phyloP scores from a whole-genome alignment of 2,888 invertebrate species.

The Eilema griseolum region DNA sequence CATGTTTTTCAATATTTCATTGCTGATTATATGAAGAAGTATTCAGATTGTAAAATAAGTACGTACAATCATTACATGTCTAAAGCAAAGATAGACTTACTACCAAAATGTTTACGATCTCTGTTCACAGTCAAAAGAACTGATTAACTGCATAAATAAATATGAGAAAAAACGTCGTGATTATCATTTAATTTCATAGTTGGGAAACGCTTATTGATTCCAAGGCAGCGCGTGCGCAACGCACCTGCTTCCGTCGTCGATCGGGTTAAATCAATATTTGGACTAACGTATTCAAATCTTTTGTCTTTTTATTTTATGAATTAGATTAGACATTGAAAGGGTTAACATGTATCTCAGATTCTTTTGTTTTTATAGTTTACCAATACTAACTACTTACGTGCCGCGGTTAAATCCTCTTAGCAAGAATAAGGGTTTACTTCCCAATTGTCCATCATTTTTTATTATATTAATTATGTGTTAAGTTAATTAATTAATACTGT shows the following conservation, averaged over 20 bases:
- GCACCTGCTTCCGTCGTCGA: conserved; percentile 85
- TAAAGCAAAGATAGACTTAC: too few species aligned
- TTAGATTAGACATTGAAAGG: conserved; percentile 50
- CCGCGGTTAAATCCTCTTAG: neutral
- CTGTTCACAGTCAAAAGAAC: conserved; percentile 70
- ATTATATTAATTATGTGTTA: too few species aligned
- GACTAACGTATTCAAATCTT: conserved; percentile 80
- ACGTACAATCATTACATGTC: too few species aligned
- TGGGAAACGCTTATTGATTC: conserved; percentile 82
- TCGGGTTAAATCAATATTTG: conserved; percentile 87
- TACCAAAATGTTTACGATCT: conserved; percentile 59
- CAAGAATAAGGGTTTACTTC: neutral
- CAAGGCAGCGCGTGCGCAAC: conserved; percentile 73
- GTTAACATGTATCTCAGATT: conserved; percentile 31
- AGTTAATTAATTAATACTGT: too few species aligned
- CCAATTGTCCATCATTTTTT: too few species aligned
- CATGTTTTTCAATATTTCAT: neutral
- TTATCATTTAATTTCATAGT: conserved; percentile 87
- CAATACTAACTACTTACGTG: too few species aligned
- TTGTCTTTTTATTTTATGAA: conserved; percentile 68
- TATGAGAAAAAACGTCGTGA: conserved; percentile 79
- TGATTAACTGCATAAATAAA: conserved; percentile 81
- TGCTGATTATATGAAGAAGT: too few species aligned
- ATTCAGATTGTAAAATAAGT: too few species aligned
- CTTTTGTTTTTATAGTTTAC: neutral